phyloP scores from a whole-genome alignment of 2,113 vertebrate genomes.

The Hiodon alosoides region DNA sequence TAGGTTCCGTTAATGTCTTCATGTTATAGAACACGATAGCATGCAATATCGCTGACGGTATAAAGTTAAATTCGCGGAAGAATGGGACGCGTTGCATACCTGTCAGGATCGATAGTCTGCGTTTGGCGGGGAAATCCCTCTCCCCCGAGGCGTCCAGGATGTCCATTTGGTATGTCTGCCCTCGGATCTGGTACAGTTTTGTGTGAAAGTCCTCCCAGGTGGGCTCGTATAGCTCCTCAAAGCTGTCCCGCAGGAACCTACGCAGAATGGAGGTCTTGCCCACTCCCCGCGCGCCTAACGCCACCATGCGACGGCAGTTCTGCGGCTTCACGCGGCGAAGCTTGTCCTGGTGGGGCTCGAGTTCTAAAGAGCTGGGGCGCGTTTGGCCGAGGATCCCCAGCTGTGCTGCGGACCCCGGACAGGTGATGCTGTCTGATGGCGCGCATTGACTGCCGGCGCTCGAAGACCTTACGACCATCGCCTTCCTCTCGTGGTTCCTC shows the following conservation, averaged over 20 bases:
- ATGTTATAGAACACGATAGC: too few species aligned
- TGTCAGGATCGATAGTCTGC: constrained; percentile 64
- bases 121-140: constrained; percentile 61
- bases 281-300: constrained; percentile 59
- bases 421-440: constrained; percentile 35
- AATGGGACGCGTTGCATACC: constrained; percentile 40
- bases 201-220: constrained; percentile 66
- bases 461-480: constrained; percentile 37
- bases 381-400: constrained; percentile 16
- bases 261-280: constrained; percentile 62
- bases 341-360: constrained; percentile 10
- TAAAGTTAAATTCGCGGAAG: not conserved
- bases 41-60: too few species aligned
- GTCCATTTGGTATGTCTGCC: constrained; percentile 60
- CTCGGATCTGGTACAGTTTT: constrained; percentile 62
- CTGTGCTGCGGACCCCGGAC: constrained; percentile 31
- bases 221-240: constrained; percentile 54
- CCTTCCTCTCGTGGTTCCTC: constrained; percentile 41
- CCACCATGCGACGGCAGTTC: constrained; percentile 62
- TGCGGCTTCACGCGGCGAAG: constrained; percentile 43
- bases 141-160: constrained; percentile 62
- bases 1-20: too few species aligned
- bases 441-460: constrained; percentile 42
- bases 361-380: not conserved
- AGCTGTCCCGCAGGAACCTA: constrained; percentile 55